These are phyloP conservation scores for Hydraecia micacea DNA, from an alignment of 2,888 invertebrate genomes.

Conservation along the genomic window DNA sequence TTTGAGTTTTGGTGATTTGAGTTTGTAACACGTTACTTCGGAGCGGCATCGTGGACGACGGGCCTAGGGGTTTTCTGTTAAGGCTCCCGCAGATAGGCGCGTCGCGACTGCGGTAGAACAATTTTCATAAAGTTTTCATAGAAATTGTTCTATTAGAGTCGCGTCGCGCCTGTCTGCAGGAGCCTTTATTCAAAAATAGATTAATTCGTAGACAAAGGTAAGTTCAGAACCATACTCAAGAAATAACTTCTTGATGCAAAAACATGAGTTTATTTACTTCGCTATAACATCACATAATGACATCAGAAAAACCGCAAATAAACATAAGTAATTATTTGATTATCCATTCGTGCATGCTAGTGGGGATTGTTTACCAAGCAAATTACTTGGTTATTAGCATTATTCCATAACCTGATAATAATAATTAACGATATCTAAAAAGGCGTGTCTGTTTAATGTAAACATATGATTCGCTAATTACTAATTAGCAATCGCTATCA, in stretches of 20 bases:
- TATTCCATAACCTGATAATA: not conserved
- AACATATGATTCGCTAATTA: constrained; percentile 29
- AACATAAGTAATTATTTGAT: not conserved
- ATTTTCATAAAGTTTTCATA: not conserved
- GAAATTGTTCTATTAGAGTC: no score
- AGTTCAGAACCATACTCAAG: not conserved
- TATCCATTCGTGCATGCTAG: no score
- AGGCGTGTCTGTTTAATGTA: constrained; percentile 36
- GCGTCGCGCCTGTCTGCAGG: no score
- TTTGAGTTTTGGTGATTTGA: not conserved
- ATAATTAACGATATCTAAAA: constrained; percentile 3
- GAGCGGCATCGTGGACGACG: not conserved
- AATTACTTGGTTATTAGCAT: not conserved
- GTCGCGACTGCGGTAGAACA: not conserved
- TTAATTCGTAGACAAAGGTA: not conserved
- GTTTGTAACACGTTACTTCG: not conserved
- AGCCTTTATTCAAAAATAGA: not conserved
- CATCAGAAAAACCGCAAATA: not conserved
- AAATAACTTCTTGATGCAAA: not conserved
- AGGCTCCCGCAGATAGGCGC: no score
- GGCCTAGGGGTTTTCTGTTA: not conserved
- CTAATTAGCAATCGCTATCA: constrained; percentile 5
- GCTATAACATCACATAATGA: not conserved
- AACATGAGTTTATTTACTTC: not conserved
- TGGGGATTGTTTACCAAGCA: not conserved